phyloP scores from a whole-genome alignment of 2,888 invertebrate species.

The Aphidius colemani region DNA sequence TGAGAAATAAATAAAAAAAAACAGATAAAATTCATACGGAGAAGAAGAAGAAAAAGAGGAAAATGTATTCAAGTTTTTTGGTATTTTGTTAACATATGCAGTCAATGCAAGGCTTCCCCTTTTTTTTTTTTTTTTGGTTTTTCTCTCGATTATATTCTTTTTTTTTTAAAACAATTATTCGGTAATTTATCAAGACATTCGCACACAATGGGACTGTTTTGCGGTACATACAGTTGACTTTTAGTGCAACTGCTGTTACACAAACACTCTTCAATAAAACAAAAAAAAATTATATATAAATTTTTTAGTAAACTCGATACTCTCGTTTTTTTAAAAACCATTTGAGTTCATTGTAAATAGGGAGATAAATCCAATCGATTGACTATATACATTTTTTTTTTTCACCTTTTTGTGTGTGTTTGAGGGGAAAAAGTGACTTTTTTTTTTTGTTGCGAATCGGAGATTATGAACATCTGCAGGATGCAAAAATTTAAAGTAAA shows the following conservation, averaged over 20 bases:
- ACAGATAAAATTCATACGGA: neutral
- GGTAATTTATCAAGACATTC: constrained; percentile 60
- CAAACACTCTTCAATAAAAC: constrained; percentile 35
- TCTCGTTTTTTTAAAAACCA: constrained; percentile 23
- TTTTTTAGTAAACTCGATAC: constrained; percentile 15
- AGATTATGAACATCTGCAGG: constrained; percentile 5
- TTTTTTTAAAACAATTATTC: constrained; percentile 58
- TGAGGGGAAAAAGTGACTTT: no score
- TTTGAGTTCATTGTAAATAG: no score
- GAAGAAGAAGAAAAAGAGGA: neutral
- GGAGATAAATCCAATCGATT: no score
- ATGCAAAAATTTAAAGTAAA: constrained; percentile 8
- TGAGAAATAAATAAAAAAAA: no score
- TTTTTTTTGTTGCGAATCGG: no score
- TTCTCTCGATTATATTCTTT: constrained; percentile 15
- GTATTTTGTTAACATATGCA: constrained; percentile 32
- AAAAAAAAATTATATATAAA: neutral
- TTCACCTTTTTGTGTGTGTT: no score
- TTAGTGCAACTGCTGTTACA: constrained; percentile 23
- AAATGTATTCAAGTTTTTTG: constrained; percentile 1
- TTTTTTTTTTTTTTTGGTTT: constrained; percentile 5
- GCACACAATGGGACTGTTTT: constrained; percentile 53
- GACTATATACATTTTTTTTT: no score
- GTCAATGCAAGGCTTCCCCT: constrained; percentile 16
- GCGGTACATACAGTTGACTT: constrained; percentile 1